Evolutionary conservation across 2,113 vertebrate genomes (phyloP).

Genomic region (Struthio camelus): DNA sequence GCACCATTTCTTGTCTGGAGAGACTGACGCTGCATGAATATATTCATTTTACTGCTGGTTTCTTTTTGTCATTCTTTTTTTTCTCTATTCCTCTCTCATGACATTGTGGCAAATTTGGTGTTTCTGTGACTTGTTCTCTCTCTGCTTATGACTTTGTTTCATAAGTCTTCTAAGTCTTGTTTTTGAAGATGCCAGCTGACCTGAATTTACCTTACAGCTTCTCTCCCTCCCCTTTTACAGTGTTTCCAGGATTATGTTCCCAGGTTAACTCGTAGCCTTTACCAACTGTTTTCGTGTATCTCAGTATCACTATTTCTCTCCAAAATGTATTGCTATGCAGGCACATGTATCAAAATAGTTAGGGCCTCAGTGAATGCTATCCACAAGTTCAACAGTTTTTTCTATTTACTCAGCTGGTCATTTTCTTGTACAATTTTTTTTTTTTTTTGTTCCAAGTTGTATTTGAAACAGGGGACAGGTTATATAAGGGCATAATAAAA

Average conservation of each 20-base stretch:
- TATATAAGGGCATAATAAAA: conserved; percentile 56
- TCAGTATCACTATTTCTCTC: conserved; percentile 14
- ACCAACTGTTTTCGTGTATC: conserved; percentile 20
- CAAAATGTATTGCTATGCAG: conserved; percentile 24
- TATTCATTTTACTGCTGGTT: conserved; percentile 58
- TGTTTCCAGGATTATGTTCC: conserved; percentile 58
- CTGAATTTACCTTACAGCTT: conserved; percentile 34
- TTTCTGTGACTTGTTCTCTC: conserved; percentile 5
- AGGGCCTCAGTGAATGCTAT: conserved; percentile 28
- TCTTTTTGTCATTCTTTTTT: conserved; percentile 44
- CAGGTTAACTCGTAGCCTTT: conserved; percentile 2
- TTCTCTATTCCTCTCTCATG: conserved; percentile 19
- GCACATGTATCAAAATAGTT: conserved; percentile 59
- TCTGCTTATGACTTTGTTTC: background rate
- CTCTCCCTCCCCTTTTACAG: background rate
- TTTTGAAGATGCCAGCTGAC: background rate
- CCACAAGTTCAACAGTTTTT: conserved; percentile 53
- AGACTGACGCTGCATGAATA: conserved; percentile 67
- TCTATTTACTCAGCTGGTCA: conserved; percentile 69
- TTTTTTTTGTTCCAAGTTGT: background rate
- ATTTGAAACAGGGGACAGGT: conserved; percentile 55
- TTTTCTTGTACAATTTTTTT: conserved; percentile 16
- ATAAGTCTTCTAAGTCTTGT: background rate
- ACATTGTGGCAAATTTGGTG: conserved; percentile 41
- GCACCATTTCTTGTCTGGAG: conserved; percentile 68